A percentile compares a stretch with the other conserved stretches of the same genome.
Conservation (phyloP, 2,888 invertebrate species). For the Brachylomia viminalis region DNA sequence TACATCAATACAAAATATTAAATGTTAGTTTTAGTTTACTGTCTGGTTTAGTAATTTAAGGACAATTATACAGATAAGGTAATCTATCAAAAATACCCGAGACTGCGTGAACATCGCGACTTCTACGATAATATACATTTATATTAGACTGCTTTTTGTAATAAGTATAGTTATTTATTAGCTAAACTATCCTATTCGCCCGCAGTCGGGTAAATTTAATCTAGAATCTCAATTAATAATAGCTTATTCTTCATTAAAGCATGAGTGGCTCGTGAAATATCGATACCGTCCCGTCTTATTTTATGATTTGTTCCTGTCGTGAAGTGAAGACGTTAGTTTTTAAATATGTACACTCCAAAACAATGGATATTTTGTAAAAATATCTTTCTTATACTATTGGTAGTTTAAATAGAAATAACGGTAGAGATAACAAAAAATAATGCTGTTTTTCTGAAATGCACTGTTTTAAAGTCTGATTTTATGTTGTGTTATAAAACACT, state of each 20-base stretch:
- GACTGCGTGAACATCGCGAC: conserved; percentile 16
- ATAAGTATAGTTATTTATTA: conserved; percentile 24
- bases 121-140: not conserved
- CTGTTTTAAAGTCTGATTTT: conserved; percentile 26
- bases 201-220: conserved; percentile 17
- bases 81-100: not conserved
- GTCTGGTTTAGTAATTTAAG: conserved; percentile 29
- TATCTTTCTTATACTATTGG: not conserved
- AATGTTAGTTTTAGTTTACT: conserved; percentile 13
- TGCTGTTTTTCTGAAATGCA: not conserved
- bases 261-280: conserved; percentile 50
- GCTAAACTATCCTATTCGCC: conserved; percentile 8
- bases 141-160: conserved; percentile 12
- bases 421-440: too few relatives aligned
- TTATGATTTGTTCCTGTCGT: conserved; percentile 49
- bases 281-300: conserved; percentile 57
- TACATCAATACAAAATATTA: conserved; percentile 21
- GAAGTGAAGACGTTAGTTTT: conserved; percentile 19
- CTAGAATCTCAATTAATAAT: conserved; percentile 27
- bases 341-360: conserved; percentile 18
- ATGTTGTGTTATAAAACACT: not conserved
- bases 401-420: conserved; percentile 1
- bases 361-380: conserved; percentile 34
- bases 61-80: not conserved
- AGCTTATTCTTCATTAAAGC: conserved; percentile 46